Conservation (phyloP, 92 coral and sea anemone species). For the Actinernus sp. region DNA sequence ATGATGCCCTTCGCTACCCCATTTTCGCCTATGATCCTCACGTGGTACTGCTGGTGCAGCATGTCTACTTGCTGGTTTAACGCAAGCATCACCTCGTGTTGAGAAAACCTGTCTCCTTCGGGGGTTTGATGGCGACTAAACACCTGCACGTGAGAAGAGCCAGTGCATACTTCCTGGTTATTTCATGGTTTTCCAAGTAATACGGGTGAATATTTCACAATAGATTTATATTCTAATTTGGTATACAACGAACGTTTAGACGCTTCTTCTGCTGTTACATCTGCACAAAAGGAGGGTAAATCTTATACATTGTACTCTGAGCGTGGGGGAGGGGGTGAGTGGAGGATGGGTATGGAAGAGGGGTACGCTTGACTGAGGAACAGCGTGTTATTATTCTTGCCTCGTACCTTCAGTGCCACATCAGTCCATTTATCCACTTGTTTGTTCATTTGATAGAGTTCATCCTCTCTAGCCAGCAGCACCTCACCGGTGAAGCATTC, state of each 20-base stretch:
- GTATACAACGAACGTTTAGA: no score
- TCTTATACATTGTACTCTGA: no score
- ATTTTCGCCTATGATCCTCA: constrained; percentile 92
- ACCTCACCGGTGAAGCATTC: constrained; percentile 92
- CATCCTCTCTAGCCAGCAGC: constrained; percentile 87
- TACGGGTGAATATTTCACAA: no score
- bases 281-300: no score
- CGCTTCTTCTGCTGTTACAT: no score
- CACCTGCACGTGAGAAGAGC: constrained; percentile 37
- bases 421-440: constrained; percentile 97
- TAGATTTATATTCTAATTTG: no score
- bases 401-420: constrained; percentile 84
- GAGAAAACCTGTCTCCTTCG: constrained; percentile 77
- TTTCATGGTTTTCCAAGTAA: no score
- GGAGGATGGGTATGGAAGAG: no score
- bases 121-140: constrained; percentile 94
- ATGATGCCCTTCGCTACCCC: constrained; percentile 98
- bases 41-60: constrained; percentile 94
- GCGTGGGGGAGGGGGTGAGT: no score
- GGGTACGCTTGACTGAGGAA: no score
- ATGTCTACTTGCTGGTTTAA: constrained; percentile 83
- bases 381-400: no score
- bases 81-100: constrained; percentile 79
- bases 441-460: constrained; percentile 83
- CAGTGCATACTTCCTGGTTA: neutral